Conservation (phyloP, 2,113 vertebrate genomes). For the Tringa solitaria region DNA sequence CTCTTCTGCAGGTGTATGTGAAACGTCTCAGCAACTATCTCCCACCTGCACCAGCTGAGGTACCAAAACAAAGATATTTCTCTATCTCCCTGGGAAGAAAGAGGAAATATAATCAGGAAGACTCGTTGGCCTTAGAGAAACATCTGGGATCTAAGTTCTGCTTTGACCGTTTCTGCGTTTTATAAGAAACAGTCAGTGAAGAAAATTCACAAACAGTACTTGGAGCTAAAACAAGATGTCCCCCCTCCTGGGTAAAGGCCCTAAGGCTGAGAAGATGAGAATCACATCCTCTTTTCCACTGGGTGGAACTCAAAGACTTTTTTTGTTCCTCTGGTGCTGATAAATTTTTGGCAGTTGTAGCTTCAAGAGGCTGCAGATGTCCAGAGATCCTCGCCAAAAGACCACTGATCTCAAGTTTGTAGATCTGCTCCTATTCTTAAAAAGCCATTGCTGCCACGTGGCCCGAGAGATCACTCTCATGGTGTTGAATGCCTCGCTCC, state of each 20-base stretch:
- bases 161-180: neutral
- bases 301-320: neutral
- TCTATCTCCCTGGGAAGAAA: neutral
- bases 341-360: neutral
- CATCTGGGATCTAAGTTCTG: neutral
- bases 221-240: neutral
- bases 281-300: neutral
- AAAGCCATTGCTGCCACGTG: neutral
- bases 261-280: neutral
- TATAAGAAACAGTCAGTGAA: neutral
- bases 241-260: neutral
- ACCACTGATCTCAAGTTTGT: neutral
- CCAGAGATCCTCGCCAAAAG: neutral
- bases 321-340: neutral
- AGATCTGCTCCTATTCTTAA: neutral
- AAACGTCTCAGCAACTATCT: neutral
- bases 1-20: neutral
- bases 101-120: neutral
- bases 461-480: neutral
- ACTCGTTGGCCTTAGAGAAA: neutral
- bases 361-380: neutral
- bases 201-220: neutral
- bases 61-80: neutral
- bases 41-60: neutral
- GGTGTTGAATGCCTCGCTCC: neutral